Conservation (phyloP, 2,797 vertebrate species). For the Aphelocoma californica region DNA sequence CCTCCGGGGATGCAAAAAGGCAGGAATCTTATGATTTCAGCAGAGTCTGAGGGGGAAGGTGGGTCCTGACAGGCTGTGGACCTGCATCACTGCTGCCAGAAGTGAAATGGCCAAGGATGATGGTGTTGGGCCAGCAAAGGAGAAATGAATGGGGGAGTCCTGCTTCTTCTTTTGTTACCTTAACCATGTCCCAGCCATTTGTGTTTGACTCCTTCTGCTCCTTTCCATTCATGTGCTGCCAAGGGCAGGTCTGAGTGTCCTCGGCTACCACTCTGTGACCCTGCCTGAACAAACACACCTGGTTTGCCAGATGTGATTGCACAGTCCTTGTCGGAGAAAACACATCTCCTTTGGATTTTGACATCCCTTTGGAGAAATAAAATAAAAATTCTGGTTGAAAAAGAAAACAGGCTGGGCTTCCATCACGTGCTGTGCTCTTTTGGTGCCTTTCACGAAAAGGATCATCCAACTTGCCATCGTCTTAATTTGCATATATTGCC, state of each 20-base stretch:
- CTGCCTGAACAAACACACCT: not conserved
- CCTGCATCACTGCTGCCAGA: not conserved
- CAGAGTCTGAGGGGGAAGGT: not conserved
- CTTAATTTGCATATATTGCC: not conserved
- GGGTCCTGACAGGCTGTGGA: not conserved
- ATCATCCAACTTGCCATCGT: not conserved
- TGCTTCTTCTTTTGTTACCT: not conserved
- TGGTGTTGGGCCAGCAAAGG: not conserved
- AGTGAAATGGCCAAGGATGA: not conserved
- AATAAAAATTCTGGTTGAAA: not conserved
- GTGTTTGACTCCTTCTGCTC: not conserved
- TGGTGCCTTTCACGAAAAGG: not conserved
- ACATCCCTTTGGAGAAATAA: not conserved
- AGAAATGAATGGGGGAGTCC: not conserved
- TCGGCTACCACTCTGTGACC: rapidly evolving
- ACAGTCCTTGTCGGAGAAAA: not conserved
- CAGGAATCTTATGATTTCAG: not conserved
- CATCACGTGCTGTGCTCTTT: not conserved
- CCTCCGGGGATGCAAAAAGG: not conserved
- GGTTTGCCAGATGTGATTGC: not conserved
- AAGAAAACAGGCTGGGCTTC: not conserved
- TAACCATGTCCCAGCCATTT: not conserved
- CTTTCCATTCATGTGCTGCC: not conserved
- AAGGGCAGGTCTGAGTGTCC: not conserved
- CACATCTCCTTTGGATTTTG: not conserved